Evolutionary conservation across 1,140 invertebrate genomes (phyloP).

Genomic region (Drosophila equinoxialis): DNA sequence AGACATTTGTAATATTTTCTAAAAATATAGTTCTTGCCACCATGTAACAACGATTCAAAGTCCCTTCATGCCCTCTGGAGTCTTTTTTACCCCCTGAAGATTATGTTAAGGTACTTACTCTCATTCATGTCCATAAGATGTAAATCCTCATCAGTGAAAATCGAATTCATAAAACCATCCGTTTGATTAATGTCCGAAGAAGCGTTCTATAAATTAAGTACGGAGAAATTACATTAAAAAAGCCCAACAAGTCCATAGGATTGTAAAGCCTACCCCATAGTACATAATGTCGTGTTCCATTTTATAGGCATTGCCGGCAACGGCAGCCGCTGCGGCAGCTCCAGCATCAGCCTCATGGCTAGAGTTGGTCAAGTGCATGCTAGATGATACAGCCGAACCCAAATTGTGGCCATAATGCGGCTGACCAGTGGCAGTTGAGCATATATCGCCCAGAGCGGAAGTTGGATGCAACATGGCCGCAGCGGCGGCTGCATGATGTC

Average conservation of each 20-base stretch:
- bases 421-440: slow-evolving; percentile 69
- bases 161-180: slow-evolving; percentile 92
- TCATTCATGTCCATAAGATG: slow-evolving; percentile 96
- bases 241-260: not conserved
- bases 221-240: not conserved
- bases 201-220: slow-evolving; percentile 83
- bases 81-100: too few relatives aligned
- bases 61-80: too few relatives aligned
- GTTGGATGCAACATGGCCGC: slow-evolving; percentile 71
- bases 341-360: slow-evolving; percentile 82
- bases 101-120: slow-evolving; percentile 85
- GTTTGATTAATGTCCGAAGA: slow-evolving; percentile 88
- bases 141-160: slow-evolving; percentile 93
- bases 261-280: slow-evolving; percentile 83
- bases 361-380: slow-evolving; percentile 85
- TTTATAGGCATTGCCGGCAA: slow-evolving; percentile 79
- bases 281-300: slow-evolving; percentile 84
- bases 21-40: too few relatives aligned
- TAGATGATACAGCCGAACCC: slow-evolving; percentile 90
- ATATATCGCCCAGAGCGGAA: slow-evolving; percentile 66
- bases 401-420: slow-evolving; percentile 87
- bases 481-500: slow-evolving; percentile 46
- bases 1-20: too few relatives aligned
- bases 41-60: too few relatives aligned
- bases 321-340: slow-evolving; percentile 64